Percentiles rank a stretch among this genome's conserved stretches.
Conservation (phyloP, 2,797 vertebrate genomes). For the Taeniopygia guttata region DNA sequence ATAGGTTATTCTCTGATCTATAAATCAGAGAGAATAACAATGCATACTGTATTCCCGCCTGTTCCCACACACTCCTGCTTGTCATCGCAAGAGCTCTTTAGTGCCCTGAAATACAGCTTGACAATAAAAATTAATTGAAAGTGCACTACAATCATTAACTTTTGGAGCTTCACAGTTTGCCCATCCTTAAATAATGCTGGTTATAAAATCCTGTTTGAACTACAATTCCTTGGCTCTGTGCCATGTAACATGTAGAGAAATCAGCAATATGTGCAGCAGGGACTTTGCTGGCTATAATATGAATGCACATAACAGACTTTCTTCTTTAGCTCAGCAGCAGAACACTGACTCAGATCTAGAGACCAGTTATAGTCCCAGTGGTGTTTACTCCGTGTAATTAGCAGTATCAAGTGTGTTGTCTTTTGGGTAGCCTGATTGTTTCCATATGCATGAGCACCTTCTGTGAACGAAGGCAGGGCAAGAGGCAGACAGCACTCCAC, state of each 20-base stretch:
- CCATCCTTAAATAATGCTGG: conserved; percentile 44
- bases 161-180: conserved; percentile 46
- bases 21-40: background rate
- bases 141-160: conserved; percentile 40
- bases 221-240: conserved; percentile 2
- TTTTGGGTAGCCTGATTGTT: conserved; percentile 67
- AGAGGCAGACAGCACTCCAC: background rate
- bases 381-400: conserved; percentile 57
- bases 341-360: conserved; percentile 39
- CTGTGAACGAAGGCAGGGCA: background rate
- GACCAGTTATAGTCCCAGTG: conserved; percentile 25
- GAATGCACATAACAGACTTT: background rate
- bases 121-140: conserved; percentile 67
- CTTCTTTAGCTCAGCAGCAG: conserved; percentile 36
- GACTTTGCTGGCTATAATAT: background rate
- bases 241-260: conserved; percentile 23
- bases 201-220: conserved; percentile 53
- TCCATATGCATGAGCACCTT: conserved; percentile 69
- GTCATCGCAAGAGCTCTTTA: conserved; percentile 45
- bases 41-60: background rate
- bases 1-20: background rate
- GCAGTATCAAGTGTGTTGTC: conserved; percentile 52
- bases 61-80: conserved; percentile 42
- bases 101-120: conserved; percentile 47
- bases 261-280: conserved; percentile 31